Evolutionary conservation across 1,140 invertebrate species (phyloP).

Genomic region (Hylaeus anthracinus): DNA sequence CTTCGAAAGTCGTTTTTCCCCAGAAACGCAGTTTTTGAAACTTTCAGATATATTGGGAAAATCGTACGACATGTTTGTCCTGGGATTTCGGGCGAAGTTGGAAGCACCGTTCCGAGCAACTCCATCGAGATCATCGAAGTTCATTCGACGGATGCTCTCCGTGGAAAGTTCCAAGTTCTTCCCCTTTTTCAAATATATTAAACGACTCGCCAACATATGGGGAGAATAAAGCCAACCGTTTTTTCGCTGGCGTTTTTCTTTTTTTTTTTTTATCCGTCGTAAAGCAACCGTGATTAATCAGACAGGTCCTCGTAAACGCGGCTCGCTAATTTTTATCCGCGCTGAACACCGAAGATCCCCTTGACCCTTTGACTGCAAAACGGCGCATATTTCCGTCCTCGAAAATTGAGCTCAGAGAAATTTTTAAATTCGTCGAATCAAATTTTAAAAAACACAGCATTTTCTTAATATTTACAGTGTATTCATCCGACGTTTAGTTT

Average conservation of each 20-base stretch:
- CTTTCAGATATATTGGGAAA: slow-evolving; percentile 8
- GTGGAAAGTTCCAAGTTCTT: not conserved
- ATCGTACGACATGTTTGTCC: slow-evolving; percentile 38
- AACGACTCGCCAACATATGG: not conserved
- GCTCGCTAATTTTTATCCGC: slow-evolving; percentile 12
- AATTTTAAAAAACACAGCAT: no score
- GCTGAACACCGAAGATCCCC: not conserved
- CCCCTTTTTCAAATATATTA: slow-evolving; percentile 2
- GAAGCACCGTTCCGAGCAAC: slow-evolving; percentile 7
- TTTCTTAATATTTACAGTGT: no score
- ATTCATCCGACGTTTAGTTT: no score
- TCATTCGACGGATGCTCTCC: slow-evolving; percentile 3
- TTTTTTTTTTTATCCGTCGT: not conserved
- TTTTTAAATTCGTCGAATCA: no score
- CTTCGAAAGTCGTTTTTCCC: slow-evolving; percentile 13
- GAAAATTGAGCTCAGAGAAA: no score
- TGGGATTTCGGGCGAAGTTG: slow-evolving; percentile 6
- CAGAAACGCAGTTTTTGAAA: slow-evolving; percentile 17
- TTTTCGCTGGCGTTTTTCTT: no score
- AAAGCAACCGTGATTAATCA: not conserved
- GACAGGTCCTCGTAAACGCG: not conserved
- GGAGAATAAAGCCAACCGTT: not conserved
- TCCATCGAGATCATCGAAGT: slow-evolving; percentile 15
- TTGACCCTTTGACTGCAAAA: no score
- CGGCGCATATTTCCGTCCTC: no score